Percentiles rank a stretch among this genome's conserved stretches.
Conservation (phyloP, 2,797 vertebrate genomes). For the Thaleichthys pacificus region DNA sequence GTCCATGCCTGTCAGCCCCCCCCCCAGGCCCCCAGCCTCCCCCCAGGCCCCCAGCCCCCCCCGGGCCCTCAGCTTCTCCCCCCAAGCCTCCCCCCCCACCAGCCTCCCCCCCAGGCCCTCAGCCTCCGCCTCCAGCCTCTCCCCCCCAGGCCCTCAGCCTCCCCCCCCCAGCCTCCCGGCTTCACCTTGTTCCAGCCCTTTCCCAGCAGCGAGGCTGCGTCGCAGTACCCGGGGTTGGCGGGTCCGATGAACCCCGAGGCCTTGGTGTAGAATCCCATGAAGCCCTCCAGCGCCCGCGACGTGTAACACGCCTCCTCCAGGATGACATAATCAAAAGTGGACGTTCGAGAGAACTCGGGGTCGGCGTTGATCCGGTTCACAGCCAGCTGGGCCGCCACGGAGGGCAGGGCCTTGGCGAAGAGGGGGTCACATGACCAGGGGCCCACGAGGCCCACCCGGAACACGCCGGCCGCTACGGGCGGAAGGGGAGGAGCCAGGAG, state of each 20-base stretch:
- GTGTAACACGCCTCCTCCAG: conserved; percentile 86
- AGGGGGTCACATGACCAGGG: conserved; percentile 88
- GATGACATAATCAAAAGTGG: conserved; percentile 78
- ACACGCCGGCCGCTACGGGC: conserved; percentile 48
- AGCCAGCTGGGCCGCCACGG: conserved; percentile 80
- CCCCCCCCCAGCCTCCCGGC: too few relatives aligned
- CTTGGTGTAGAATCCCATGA: conserved; percentile 74
- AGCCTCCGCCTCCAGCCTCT: too few relatives aligned
- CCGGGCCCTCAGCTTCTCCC: too few relatives aligned
- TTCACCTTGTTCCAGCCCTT: conserved; percentile 86
- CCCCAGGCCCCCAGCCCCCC: not conserved
- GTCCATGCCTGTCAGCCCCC: too few relatives aligned
- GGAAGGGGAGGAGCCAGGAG: conserved; percentile 46
- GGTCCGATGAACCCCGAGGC: conserved; percentile 86
- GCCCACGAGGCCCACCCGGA: conserved; percentile 83
- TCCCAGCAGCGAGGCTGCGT: conserved; percentile 80
- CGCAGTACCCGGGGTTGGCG: conserved; percentile 86
- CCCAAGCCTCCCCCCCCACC: too few relatives aligned
- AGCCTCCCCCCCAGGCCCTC: too few relatives aligned
- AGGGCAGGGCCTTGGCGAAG: conserved; percentile 85
- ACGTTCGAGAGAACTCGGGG: conserved; percentile 66
- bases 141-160: too few relatives aligned
- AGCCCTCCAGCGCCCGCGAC: conserved; percentile 76
- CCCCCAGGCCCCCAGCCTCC: not conserved
- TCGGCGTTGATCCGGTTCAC: conserved; percentile 82